These are phyloP conservation scores for Clivina fossor DNA, from an alignment of 2,888 invertebrate species.

Conservation along the genomic window DNA sequence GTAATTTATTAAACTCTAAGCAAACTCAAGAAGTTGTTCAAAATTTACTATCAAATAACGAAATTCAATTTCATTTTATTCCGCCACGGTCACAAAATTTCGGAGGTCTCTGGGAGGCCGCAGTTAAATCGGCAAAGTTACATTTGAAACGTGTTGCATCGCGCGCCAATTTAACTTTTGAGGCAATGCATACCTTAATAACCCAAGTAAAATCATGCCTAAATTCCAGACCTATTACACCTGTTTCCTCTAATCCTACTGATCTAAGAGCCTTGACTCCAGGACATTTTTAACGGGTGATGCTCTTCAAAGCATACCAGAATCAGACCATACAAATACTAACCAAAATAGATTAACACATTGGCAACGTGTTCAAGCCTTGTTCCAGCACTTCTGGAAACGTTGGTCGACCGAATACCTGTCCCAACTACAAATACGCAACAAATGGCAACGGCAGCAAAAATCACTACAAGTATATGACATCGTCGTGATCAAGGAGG, in stretches of 20 bases:
- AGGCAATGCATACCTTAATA: conserved; percentile 41
- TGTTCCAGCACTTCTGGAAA: conserved; percentile 13
- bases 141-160: conserved; percentile 43
- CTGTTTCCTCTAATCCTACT: conserved; percentile 31
- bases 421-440: neutral
- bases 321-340: neutral
- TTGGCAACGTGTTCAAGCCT: conserved; percentile 11
- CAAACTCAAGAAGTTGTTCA: conserved; percentile 7
- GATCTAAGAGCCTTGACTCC: conserved; percentile 34
- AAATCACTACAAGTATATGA: conserved; percentile 1
- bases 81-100: conserved; percentile 43
- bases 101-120: conserved; percentile 45
- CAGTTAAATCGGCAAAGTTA: conserved; percentile 42
- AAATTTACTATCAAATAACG: conserved; percentile 27
- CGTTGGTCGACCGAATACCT: conserved; percentile 10
- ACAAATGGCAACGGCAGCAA: neutral
- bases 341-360: conserved; percentile 8
- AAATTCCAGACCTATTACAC: conserved; percentile 43
- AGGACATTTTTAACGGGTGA: conserved; percentile 32
- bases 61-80: conserved; percentile 44
- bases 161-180: conserved; percentile 37
- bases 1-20: neutral
- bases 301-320: neutral
- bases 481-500: conserved; percentile 2
- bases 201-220: conserved; percentile 41